Base-by-base conservation (phyloP, 1,140 invertebrate genomes). In the Rhopalosiphum padi region DNA sequence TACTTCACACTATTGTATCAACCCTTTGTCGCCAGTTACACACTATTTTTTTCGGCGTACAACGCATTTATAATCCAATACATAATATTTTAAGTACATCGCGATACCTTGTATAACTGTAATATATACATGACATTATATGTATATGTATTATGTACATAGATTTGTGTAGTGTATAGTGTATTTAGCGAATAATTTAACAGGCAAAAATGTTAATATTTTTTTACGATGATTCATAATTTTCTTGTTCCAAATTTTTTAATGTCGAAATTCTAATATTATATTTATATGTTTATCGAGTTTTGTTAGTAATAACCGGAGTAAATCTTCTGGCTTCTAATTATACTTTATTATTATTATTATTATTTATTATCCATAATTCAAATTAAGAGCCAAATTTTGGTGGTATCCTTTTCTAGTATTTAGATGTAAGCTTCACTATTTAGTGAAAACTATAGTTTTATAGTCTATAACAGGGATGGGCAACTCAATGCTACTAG, bases 1-100 rank as follows among this genome's bases (percentile, higher is more conserved):
- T 86, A 83, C 91, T 93, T 93, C 82, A 93, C 91, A 93, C 91
- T 93, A 93, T 93, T 93, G 91, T 93, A 93, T 93, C 68, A 55
- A 83, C 91, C 91, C 91, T 93, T 93, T 48, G 77, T 68, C 89
- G 89, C n/a, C 30, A 60, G 35, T 60, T 37, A 22, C 37, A 25
- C 51, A 43, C 35, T 0, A 60, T 60, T 90, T 90, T 90, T 90
- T 51, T 35, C 35, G 35, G 51, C 23, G 11, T 30, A 37, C 51
- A 11, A 46, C 83, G 43, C 46, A 55, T 88, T 89, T 89, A 89
- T 89, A 55, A 87, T 87, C 87, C 46, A 88, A 51, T 51, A 88
- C 30, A 51, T 51, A 51, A 51, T 11, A 22, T 51, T 22, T 51
- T 88, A 88, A 41, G 60, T 51, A 88, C 11, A 30, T 30, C 3